Conservation (phyloP, 2,113 vertebrate species). For the Aptenodytes forsteri region DNA sequence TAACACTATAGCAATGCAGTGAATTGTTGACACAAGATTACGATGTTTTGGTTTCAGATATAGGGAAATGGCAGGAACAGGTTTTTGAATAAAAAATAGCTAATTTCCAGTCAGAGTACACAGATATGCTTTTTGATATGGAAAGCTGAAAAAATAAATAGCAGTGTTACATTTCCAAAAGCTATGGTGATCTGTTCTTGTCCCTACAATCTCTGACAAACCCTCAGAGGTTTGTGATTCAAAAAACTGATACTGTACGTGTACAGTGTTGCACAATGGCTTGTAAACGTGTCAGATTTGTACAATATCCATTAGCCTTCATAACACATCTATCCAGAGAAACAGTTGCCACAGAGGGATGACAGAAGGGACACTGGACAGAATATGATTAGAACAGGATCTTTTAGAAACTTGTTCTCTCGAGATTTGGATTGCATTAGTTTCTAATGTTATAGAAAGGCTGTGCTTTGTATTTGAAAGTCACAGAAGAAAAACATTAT, state of each 20-base stretch:
- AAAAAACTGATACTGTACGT: not conserved
- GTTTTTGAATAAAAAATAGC: not conserved
- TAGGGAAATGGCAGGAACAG: not conserved
- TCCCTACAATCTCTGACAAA: not conserved
- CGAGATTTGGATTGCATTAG: rapidly evolving
- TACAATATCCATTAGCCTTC: not conserved
- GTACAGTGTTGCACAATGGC: not conserved
- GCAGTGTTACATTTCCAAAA: not conserved
- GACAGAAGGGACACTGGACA: not conserved
- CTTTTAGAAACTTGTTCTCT: not conserved
- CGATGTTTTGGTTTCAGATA: not conserved
- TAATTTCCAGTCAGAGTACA: not conserved
- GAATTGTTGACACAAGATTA: not conserved
- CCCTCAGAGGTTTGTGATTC: not conserved
- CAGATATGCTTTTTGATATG: not conserved
- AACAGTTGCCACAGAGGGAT: no score
- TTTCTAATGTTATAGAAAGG: rapidly evolving
- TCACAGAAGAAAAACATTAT: rapidly evolving
- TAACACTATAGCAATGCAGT: not conserved
- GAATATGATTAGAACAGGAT: not conserved
- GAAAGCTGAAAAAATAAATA: not conserved
- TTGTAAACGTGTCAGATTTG: not conserved
- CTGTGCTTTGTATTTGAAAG: not conserved
- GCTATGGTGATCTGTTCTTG: not conserved
- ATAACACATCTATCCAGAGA: not conserved